phyloP scores from a whole-genome alignment of 2,888 invertebrate species.

The Eledona agricola region DNA sequence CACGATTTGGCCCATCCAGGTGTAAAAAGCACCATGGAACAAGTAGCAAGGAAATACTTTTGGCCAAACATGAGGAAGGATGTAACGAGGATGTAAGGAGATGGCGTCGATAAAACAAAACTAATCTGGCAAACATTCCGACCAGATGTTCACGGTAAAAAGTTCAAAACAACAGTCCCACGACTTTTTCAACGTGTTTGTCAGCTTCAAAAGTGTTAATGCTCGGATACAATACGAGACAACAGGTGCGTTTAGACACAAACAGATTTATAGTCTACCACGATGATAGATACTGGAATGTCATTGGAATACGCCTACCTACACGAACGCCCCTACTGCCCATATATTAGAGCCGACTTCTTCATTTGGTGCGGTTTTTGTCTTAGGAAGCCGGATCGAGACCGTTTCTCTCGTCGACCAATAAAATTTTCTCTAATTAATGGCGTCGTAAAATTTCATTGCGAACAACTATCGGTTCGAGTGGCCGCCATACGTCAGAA shows the following conservation, averaged over 20 bases:
- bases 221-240: conserved; percentile 40
- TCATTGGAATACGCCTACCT: conserved; percentile 40
- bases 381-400: conserved; percentile 1
- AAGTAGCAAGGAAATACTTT: too few relatives aligned
- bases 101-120: conserved; percentile 21
- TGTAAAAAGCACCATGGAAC: too few relatives aligned
- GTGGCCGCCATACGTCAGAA: conserved; percentile 24
- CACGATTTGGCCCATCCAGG: too few relatives aligned
- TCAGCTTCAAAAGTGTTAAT: conserved; percentile 42
- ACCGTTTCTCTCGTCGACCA: conserved; percentile 25
- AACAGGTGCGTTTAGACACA: conserved; percentile 43
- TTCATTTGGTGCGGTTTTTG: conserved; percentile 32
- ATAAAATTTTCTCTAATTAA: conserved; percentile 41
- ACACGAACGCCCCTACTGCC: conserved; percentile 24
- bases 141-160: conserved; percentile 39
- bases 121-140: conserved; percentile 36
- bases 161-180: conserved; percentile 38
- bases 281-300: conserved; percentile 42
- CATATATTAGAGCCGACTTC: conserved; percentile 23
- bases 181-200: conserved; percentile 38
- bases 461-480: conserved; percentile 33
- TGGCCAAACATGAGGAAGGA: too few relatives aligned
- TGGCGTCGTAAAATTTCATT: conserved; percentile 42
- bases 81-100: too few relatives aligned
- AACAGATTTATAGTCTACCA: conserved; percentile 40